Conservation (phyloP, 2,113 vertebrate species). For the Callocephalon fimbriatum region DNA sequence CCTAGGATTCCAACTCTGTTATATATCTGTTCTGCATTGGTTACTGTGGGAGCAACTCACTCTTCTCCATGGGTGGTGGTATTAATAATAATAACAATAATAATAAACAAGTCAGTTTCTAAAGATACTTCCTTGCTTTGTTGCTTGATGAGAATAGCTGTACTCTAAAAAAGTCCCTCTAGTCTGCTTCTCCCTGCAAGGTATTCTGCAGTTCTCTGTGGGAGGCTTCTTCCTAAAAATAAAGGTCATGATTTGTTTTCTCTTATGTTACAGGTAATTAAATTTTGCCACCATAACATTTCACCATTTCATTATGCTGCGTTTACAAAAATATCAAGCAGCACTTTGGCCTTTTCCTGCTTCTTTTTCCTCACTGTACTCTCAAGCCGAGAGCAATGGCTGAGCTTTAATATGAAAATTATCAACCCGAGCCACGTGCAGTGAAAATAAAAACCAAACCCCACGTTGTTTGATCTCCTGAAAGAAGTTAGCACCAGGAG, state of each 20-base stretch:
- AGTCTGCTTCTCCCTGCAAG: not conserved
- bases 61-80: not conserved
- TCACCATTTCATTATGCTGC: not conserved
- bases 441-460: not conserved
- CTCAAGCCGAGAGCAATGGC: not conserved
- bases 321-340: constrained; percentile 1
- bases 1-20: not conserved
- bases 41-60: not conserved
- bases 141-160: not conserved
- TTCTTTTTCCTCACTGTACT: not conserved
- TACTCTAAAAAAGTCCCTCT: not conserved
- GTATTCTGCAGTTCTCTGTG: constrained; percentile 9
- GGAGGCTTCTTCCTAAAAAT: constrained; percentile 54
- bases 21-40: not conserved
- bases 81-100: not conserved
- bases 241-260: constrained; percentile 44
- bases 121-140: not conserved
- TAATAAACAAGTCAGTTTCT: not conserved
- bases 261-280: constrained; percentile 50
- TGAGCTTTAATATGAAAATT: not conserved
- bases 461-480: not conserved
- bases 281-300: constrained; percentile 8
- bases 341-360: not conserved
- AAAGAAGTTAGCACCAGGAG: not conserved
- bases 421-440: not conserved